phyloP scores from a whole-genome alignment of 2,888 invertebrate genomes.

The Xestobium rufovillosum region DNA sequence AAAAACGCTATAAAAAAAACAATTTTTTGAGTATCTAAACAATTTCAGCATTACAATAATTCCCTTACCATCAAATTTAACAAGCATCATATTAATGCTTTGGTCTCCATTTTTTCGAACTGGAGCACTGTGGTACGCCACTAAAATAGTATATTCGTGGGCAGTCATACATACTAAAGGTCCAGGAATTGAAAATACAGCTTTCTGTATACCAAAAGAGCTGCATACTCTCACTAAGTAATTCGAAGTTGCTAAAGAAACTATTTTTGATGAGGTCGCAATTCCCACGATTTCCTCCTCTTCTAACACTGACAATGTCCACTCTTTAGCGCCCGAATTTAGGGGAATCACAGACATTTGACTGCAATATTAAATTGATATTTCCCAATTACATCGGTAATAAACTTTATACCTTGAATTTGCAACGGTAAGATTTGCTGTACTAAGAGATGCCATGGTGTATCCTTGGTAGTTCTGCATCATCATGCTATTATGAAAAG shows the following conservation, averaged over 20 bases:
- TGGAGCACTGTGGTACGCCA: constrained; percentile 58
- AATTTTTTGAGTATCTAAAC: too few relatives aligned
- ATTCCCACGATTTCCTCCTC: constrained; percentile 69
- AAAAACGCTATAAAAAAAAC: too few relatives aligned
- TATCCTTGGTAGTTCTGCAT: constrained; percentile 80
- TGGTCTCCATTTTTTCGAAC: constrained; percentile 47
- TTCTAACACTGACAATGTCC: constrained; percentile 70
- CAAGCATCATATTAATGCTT: constrained; percentile 47
- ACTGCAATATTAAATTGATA: constrained; percentile 41
- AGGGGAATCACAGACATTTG: constrained; percentile 70
- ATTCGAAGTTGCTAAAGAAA: constrained; percentile 71
- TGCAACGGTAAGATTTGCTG: constrained; percentile 70
- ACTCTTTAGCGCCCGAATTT: constrained; percentile 72
- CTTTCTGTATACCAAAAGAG: constrained; percentile 79
- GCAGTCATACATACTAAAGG: constrained; percentile 62
- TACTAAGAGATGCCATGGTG: constrained; percentile 80
- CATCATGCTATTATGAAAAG: constrained; percentile 82
- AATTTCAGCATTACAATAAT: too few relatives aligned
- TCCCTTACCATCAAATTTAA: constrained; percentile 44
- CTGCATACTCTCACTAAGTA: constrained; percentile 77
- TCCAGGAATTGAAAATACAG: constrained; percentile 66
- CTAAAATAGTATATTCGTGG: constrained; percentile 52
- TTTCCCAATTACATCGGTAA: background rate
- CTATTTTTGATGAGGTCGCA: constrained; percentile 61
- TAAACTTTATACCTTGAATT: constrained; percentile 50